These are phyloP conservation scores for Mechanitis mazaeus DNA, from an alignment of 2,888 invertebrate species.

Conservation along the genomic window DNA sequence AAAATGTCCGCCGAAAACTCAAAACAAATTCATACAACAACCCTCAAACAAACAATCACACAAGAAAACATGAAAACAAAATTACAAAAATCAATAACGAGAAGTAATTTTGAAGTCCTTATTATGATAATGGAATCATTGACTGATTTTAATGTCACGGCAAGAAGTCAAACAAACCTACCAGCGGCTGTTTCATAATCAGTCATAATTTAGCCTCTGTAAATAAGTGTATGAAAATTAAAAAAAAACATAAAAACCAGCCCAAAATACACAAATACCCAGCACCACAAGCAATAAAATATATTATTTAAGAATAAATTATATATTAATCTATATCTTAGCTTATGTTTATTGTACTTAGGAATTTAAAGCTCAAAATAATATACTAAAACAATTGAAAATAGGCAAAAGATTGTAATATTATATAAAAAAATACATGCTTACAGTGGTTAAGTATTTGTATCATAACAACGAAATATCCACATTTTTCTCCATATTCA, in stretches of 20 bases:
- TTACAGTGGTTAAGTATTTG: background rate
- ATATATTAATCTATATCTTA: conserved; percentile 56
- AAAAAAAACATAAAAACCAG: conserved; percentile 42
- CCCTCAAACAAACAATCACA: conserved; percentile 12
- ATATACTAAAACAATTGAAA: conserved; percentile 33
- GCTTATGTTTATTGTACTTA: conserved; percentile 56
- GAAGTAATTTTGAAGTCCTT: conserved; percentile 34
- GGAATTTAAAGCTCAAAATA: conserved; percentile 69
- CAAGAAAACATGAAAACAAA: conserved; percentile 28
- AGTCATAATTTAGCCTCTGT: conserved; percentile 12
- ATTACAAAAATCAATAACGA: conserved; percentile 29
- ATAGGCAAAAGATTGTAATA: conserved; percentile 16
- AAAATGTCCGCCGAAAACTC: conserved; percentile 37
- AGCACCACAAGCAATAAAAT: conserved; percentile 70
- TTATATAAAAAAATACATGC: conserved; percentile 18
- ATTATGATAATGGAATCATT: conserved; percentile 43
- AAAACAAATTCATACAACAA: conserved; percentile 30
- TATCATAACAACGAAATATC: background rate
- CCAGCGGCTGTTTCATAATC: conserved; percentile 16
- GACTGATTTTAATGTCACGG: conserved; percentile 39
- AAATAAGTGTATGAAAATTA: background rate
- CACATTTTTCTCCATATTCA: background rate
- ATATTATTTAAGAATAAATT: conserved; percentile 53
- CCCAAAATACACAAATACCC: conserved; percentile 57
- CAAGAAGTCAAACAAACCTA: conserved; percentile 17